phyloP scores from a whole-genome alignment of 2,888 invertebrate genomes.

The Dendrolimus houi region DNA sequence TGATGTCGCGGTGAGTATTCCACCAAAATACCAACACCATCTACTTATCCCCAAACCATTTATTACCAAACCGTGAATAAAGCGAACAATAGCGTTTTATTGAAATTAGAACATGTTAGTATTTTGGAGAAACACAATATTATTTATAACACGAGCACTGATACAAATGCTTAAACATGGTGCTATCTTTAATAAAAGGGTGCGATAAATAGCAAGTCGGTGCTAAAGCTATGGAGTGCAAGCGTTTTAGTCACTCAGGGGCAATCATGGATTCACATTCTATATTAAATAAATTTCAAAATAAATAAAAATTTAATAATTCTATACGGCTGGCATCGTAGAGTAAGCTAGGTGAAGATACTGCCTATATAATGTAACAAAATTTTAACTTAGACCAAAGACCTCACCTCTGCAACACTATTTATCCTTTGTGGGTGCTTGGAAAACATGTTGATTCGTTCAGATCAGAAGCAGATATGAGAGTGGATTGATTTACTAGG shows the following conservation, averaged over 20 bases:
- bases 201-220: conserved; percentile 45
- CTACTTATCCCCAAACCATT: conserved; percentile 40
- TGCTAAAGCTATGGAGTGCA: conserved; percentile 57
- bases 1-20: conserved; percentile 44
- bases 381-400: conserved; percentile 10
- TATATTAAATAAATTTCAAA: conserved; percentile 2
- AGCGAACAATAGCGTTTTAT: conserved; percentile 33
- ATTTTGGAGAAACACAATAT: conserved; percentile 67
- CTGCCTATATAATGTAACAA: conserved; percentile 12
- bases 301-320: conserved; percentile 7
- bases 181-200: conserved; percentile 27
- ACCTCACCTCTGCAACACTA: conserved; percentile 63
- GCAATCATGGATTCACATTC: conserved; percentile 2
- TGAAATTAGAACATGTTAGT: conserved; percentile 62
- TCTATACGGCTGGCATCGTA: neutral
- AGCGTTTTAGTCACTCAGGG: conserved; percentile 39
- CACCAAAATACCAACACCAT: conserved; percentile 77
- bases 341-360: conserved; percentile 1
- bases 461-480: conserved; percentile 37
- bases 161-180: conserved; percentile 11
- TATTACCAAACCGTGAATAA: conserved; percentile 44
- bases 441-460: conserved; percentile 64
- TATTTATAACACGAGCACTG: conserved; percentile 23
- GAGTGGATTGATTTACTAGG: conserved; percentile 57
- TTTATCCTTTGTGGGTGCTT: conserved; percentile 62